A percentile compares a stretch with the other conserved stretches of the same genome.
These are phyloP conservation scores for Helicoverpa zea DNA, from an alignment of 1,140 invertebrate genomes.

Conservation along the genomic window DNA sequence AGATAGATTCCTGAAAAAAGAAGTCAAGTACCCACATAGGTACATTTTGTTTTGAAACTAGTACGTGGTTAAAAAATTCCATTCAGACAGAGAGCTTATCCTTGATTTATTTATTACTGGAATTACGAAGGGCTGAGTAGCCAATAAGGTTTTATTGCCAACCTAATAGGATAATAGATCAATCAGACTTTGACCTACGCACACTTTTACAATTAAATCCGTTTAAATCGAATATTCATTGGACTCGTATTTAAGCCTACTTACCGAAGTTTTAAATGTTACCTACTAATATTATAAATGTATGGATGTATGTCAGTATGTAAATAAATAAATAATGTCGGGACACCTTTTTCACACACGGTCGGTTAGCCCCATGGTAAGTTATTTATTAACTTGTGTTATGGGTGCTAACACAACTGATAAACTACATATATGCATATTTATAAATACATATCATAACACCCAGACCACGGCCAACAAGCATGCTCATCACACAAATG, in stretches of 20 bases:
- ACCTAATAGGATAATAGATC: background rate
- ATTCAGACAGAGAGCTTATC: constrained; percentile 1
- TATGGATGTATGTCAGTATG: no score
- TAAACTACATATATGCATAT: no score
- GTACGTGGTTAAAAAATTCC: background rate
- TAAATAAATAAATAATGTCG: no score
- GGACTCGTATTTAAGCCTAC: background rate
- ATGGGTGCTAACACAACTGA: no score
- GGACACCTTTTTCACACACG: no score
- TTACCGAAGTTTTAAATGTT: background rate
- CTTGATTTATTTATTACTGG: constrained; percentile 23
- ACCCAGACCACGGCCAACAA: no score
- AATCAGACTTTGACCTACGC: background rate
- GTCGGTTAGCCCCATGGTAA: no score
- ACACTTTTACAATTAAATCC: background rate
- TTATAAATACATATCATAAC: no score
- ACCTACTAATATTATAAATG: background rate
- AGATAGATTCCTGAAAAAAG: background rate
- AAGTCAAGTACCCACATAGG: no score
- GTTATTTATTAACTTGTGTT: no score
- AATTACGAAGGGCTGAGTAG: constrained; percentile 5
- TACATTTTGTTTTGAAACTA: background rate
- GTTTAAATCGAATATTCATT: background rate
- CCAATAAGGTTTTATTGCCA: background rate
- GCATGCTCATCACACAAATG: no score